Conservation (phyloP, 2,797 vertebrate species). For the Lates japonicus region DNA sequence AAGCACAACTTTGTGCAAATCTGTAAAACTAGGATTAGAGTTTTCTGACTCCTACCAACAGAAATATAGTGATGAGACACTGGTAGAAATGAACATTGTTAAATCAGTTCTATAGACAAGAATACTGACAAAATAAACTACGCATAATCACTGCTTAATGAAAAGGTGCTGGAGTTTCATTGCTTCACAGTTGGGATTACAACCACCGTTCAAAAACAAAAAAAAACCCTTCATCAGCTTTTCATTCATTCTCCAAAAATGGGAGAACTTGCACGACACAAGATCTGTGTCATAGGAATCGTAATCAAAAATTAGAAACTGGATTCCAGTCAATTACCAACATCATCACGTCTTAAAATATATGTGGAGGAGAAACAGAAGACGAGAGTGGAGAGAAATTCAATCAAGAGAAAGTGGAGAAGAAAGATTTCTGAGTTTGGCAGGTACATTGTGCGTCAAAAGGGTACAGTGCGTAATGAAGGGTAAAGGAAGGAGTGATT, state of each 20-base stretch:
- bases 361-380: conserved; percentile 13
- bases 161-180: conserved; percentile 43
- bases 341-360: conserved; percentile 43
- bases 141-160: conserved; percentile 16
- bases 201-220: conserved; percentile 26
- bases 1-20: conserved; percentile 29
- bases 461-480: conserved; percentile 33
- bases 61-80: conserved; percentile 46
- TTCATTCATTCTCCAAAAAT: conserved; percentile 71
- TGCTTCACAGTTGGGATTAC: conserved; percentile 56
- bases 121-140: conserved; percentile 38
- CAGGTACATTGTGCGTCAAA: conserved; percentile 47
- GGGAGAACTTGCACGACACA: conserved; percentile 56
- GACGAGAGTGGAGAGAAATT: conserved; percentile 31
- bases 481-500: neutral
- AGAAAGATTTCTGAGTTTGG: conserved; percentile 30
- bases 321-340: conserved; percentile 82
- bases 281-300: conserved; percentile 52
- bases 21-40: conserved; percentile 31
- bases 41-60: conserved; percentile 26
- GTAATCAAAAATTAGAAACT: conserved; percentile 71
- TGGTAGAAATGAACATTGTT: conserved; percentile 6
- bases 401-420: conserved; percentile 15
- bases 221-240: conserved; percentile 5
- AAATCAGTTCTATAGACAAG: conserved; percentile 27